Base-by-base conservation (phyloP, 1,140 invertebrate genomes). In the Euwallacea fornicatus region DNA sequence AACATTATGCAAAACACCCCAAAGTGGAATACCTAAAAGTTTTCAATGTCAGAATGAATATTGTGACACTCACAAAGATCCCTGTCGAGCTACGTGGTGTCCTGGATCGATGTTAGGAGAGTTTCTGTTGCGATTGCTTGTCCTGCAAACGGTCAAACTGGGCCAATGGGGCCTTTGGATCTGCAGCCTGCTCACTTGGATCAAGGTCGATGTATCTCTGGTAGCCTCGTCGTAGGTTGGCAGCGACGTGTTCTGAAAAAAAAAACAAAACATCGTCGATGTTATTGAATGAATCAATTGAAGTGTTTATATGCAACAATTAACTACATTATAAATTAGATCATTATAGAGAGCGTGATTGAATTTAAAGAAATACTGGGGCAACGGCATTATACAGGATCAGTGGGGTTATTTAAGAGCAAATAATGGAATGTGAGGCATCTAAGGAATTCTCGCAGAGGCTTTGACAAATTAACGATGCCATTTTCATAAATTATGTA, bases 171-270 rank as follows among this genome's bases (percentile, higher is more conserved):
- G 78, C 69, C 80, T 72, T 21, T 79, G 79, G 10, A 77, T 72
- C 15, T 79, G 79, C 6, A 78, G 66, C 42, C 79, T 54, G 55
- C 71, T 76, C 15, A 73, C 62, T 55, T 62, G 59, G 13, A 69
- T 61, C 11, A 61, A n/a, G 9, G 75, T 73, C 42, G 78, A 55
- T 42, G 80, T 78, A 6, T 82, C 71, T 43, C 69, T 42, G 54
- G 79, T 80, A 10, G 82, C 82, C 73, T 83, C 82, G 71, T 84
- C 83, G 69, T 84, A 83, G 15, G 78, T 81, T 11, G 83, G 83
- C 56, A 83, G 72, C 6, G 74, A 79, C n/a, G 54, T 66, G 13
- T 71, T 64, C 69, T 71, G 42, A 42, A 66, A 71, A 33, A 69
- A 55, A 47, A 6, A 10, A 10, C n/a, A 13, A 33, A 33, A 33